phyloP scores from a whole-genome alignment of 2,113 vertebrate species.

The Callipepla californica region DNA sequence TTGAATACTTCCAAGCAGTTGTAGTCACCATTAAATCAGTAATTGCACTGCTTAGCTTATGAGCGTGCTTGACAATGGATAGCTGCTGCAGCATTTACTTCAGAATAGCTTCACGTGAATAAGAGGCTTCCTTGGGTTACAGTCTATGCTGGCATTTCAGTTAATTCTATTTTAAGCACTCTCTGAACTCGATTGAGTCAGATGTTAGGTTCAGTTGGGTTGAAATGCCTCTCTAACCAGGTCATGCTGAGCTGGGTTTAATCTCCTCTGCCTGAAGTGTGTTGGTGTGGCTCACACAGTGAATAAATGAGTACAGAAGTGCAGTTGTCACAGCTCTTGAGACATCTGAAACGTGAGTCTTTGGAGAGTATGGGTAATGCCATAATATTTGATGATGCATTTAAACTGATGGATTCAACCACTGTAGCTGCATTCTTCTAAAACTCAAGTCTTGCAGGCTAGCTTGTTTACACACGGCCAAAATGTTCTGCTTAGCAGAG shows the following conservation, averaged over 20 bases:
- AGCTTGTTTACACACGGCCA: neutral
- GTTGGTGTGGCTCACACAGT: neutral
- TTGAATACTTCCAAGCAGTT: neutral
- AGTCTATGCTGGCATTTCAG: neutral
- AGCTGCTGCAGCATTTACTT: neutral
- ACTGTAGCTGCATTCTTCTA: neutral
- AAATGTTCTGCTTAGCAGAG: neutral
- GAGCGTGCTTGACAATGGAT: neutral
- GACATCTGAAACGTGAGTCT: neutral
- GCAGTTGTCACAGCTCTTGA: neutral
- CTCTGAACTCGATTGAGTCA: constrained; percentile 47
- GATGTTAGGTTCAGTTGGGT: neutral
- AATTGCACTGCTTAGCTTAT: neutral
- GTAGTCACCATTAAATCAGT: neutral
- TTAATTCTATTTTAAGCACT: constrained; percentile 58
- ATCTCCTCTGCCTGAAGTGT: neutral
- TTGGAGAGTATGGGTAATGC: neutral
- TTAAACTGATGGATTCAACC: neutral
- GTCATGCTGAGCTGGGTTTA: neutral
- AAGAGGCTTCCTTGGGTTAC: constrained; percentile 27
- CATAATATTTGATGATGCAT: too few relatives aligned
- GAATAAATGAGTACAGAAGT: neutral
- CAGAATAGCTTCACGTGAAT: neutral
- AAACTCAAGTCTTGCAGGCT: neutral
- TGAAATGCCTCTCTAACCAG: neutral